A percentile compares a stretch with the other conserved stretches of the same genome.
phyloP scores from a whole-genome alignment of 2,888 invertebrate species.

The Cryptus viduatorius region DNA sequence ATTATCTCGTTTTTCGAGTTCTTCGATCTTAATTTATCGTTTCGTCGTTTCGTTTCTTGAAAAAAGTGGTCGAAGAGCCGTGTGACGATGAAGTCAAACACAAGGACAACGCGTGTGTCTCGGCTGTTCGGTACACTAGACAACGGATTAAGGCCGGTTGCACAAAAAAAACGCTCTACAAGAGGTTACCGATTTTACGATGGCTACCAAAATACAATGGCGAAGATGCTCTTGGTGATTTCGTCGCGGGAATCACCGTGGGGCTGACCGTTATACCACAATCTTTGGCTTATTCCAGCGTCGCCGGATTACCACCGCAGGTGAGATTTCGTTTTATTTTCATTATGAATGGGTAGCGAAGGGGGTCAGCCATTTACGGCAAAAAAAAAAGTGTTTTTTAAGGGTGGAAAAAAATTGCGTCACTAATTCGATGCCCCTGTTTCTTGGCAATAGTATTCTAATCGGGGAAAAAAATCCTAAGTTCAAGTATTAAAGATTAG shows the following conservation, averaged over 20 bases:
- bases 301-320: conserved; percentile 91
- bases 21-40: too few relatives aligned
- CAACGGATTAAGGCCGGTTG: conserved; percentile 86
- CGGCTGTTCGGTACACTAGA: conserved; percentile 84
- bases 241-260: conserved; percentile 96
- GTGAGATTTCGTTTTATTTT: conserved; percentile 79
- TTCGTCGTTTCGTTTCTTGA: neutral
- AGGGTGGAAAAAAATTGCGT: too few relatives aligned
- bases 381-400: too few relatives aligned
- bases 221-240: conserved; percentile 92
- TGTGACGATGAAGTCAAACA: conserved; percentile 78
- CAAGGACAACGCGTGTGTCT: conserved; percentile 79
- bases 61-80: conserved; percentile 82
- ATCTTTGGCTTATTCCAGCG: conserved; percentile 92
- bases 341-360: neutral
- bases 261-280: conserved; percentile 97
- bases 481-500: too few relatives aligned
- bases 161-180: conserved; percentile 90
- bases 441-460: too few relatives aligned
- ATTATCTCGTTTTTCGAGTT: too few relatives aligned
- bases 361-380: too few relatives aligned
- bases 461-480: too few relatives aligned
- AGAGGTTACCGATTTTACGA: conserved; percentile 90
- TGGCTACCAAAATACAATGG: conserved; percentile 93
- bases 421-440: too few relatives aligned